A percentile compares a stretch with the other conserved stretches of the same genome.
phyloP scores from a whole-genome alignment of 2,797 vertebrate genomes.

The Tympanoctomys barrerae region DNA sequence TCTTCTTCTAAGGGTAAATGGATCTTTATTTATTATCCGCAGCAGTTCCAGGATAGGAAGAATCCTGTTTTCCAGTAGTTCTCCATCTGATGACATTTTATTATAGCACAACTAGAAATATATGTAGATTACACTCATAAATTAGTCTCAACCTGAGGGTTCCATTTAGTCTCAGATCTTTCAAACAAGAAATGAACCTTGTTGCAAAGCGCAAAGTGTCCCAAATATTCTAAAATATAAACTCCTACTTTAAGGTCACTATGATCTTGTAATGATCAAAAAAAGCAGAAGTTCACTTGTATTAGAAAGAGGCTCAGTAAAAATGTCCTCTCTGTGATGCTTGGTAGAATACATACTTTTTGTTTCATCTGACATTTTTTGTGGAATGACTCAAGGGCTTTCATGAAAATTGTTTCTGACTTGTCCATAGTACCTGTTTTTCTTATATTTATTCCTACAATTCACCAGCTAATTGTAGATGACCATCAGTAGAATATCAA shows the following conservation, averaged over 20 bases:
- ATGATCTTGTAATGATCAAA: constrained; percentile 31
- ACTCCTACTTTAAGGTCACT: constrained; percentile 53
- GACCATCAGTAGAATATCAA: constrained; percentile 51
- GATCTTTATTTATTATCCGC: constrained; percentile 52
- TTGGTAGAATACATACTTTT: constrained; percentile 13
- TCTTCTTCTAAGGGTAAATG: constrained; percentile 63
- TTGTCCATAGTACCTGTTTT: constrained; percentile 50
- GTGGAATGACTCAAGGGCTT: constrained; percentile 53
- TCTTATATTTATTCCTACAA: constrained; percentile 57
- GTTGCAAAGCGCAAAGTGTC: constrained; percentile 17
- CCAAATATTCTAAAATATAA: constrained; percentile 45
- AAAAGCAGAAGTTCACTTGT: not conserved
- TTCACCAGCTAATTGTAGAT: constrained; percentile 35
- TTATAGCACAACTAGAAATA: constrained; percentile 64
- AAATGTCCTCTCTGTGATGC: constrained; percentile 36
- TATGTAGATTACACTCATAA: constrained; percentile 62
- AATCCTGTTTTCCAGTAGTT: constrained; percentile 58
- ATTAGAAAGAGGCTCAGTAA: constrained; percentile 52
- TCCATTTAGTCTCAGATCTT: constrained; percentile 64
- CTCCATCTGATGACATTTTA: constrained; percentile 66
- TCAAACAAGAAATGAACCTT: constrained; percentile 66
- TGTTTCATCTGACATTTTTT: constrained; percentile 68
- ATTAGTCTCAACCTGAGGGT: constrained; percentile 53
- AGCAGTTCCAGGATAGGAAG: constrained; percentile 44
- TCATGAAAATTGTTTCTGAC: constrained; percentile 65